A percentile compares a stretch with the other conserved stretches of the same genome.
Evolutionary conservation across 64 coral and sea anemone genomes (phyloP).

Genomic region (Porites australiensis): DNA sequence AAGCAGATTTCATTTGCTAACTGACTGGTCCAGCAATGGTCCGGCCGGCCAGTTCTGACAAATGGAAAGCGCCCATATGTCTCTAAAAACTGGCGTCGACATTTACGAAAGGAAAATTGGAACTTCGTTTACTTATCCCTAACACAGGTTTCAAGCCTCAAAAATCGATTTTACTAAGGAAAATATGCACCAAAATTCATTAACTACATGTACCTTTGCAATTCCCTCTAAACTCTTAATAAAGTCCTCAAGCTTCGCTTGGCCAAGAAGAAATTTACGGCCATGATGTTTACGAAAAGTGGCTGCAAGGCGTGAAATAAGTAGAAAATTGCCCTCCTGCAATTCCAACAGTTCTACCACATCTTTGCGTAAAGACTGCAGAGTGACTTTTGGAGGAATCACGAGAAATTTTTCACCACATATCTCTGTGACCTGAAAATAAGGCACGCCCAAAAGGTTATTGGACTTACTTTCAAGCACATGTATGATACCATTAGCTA

Average conservation of each 20-base stretch:
- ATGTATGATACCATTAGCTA: no score
- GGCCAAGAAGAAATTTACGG: constrained; percentile 63
- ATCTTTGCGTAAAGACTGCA: constrained; percentile 56
- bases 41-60: no score
- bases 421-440: constrained; percentile 26
- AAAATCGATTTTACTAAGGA: no score
- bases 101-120: no score
- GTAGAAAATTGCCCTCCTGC: constrained; percentile 73
- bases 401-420: constrained; percentile 26
- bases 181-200: not conserved
- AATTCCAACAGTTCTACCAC: constrained; percentile 55
- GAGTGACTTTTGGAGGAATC: constrained; percentile 40
- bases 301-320: constrained; percentile 38
- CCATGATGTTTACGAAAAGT: constrained; percentile 58
- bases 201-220: constrained; percentile 9
- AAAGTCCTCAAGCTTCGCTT: constrained; percentile 53
- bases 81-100: no score
- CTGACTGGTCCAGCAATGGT: no score
- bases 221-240: constrained; percentile 41
- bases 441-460: not conserved
- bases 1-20: no score
- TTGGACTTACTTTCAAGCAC: no score
- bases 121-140: no score
- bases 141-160: no score
- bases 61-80: no score